Base-by-base conservation (phyloP, 2,888 invertebrate species). In the Andrena bicolor region DNA sequence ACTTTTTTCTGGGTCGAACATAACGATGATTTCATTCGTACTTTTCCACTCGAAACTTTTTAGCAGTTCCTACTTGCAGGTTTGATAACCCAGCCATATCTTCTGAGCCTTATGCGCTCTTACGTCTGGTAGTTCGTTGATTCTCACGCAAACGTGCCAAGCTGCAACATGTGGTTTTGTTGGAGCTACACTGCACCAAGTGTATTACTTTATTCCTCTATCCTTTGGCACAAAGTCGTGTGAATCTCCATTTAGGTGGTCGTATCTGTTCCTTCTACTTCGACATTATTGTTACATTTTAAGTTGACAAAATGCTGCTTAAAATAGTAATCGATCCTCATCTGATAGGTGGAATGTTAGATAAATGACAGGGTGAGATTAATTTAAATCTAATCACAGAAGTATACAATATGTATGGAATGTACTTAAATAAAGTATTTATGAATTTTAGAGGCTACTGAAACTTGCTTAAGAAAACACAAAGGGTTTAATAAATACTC, bases 121-220 rank as follows among this genome's bases (percentile, higher is more conserved):
- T 60, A 66, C 73, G 69, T 56, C 65, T 65, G 51, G 51, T 68
- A 70, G 65, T 68, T 64, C 68, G 80, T 65, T 77, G 83, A 81
- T 81, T 77, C 77, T 81, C 83, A 77, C 83, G 81, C 77, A 77
- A 83, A 77, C 81, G 68, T 83, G 81, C 83, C 83, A 83, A 81
- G 74, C 74, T 77, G 81, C 77, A 83, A 83, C 83, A 83, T 77
- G 83, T 83, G 83, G 83, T 77, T 77, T 51, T 63, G 48, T 41
- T 63, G 56, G 30, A 66, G 63, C 71, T 83, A 71, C 71, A 63
- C 74, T 41, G 61, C 76, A 26, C 60, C 48, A 30, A 49, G 49
- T 20, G 63, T 70, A 64, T 71, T 58, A 71, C 74, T 68, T 75
- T 71, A 74, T 49, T 26, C 23, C 76, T 35, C 32, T 13, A 2